Conservation (phyloP, 1,140 invertebrate species). For the Drosophila biarmipes region DNA sequence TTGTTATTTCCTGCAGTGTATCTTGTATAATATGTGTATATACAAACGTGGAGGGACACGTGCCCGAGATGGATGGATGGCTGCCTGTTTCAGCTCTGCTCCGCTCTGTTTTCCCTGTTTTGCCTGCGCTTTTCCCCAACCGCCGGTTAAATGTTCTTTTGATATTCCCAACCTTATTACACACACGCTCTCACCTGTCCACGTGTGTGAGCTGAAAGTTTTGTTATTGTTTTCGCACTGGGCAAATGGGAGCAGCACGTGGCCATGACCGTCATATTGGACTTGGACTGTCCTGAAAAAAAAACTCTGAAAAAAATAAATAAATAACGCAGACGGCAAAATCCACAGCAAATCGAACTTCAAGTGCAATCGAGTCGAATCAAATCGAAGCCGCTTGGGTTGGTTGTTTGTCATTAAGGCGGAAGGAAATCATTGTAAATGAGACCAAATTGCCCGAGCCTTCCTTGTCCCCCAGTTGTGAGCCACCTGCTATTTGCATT, state of each 20-base stretch:
- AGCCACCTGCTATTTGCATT: conserved; percentile 19
- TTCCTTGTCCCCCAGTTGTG: not conserved
- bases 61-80: conserved; percentile 12
- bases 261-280: conserved; percentile 54
- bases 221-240: conserved; percentile 35
- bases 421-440: conserved; percentile 68
- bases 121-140: not conserved
- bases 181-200: conserved; percentile 10
- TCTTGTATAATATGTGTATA: not conserved
- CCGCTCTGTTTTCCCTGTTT: conserved; percentile 5
- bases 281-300: conserved; percentile 9
- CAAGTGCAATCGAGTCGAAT: conserved; percentile 39
- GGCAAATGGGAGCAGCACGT: conserved; percentile 39
- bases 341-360: conserved; percentile 44
- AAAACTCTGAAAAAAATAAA: not conserved
- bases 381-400: conserved; percentile 21
- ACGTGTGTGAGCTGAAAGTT: conserved; percentile 26
- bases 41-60: conserved; percentile 37
- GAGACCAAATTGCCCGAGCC: conserved; percentile 51
- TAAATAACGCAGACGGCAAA: not conserved
- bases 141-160: conserved; percentile 17
- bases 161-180: conserved; percentile 11
- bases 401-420: conserved; percentile 38
- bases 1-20: conserved; percentile 8
- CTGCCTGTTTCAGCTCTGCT: not conserved